These are phyloP conservation scores for Girardinichthys multiradiatus DNA, from an alignment of 2,113 vertebrate species.

Conservation along the genomic window DNA sequence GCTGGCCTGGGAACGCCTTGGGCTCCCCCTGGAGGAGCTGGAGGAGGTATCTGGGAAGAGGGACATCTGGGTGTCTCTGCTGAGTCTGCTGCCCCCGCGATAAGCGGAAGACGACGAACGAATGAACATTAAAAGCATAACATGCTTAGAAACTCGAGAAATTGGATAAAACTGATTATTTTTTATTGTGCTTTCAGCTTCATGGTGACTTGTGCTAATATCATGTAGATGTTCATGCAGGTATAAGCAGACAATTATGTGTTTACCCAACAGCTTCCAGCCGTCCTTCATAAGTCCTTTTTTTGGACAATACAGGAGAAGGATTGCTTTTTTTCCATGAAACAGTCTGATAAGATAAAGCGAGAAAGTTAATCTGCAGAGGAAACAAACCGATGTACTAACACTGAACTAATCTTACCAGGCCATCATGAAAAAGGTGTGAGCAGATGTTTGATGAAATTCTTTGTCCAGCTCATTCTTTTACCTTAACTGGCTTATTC, in stretches of 20 bases:
- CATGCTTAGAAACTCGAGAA: too few species aligned
- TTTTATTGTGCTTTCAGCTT: too few species aligned
- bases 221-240: neutral
- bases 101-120: too few species aligned
- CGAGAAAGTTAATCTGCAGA: slow-evolving; percentile 33
- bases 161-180: too few species aligned
- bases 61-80: too few species aligned
- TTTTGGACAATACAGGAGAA: neutral
- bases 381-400: slow-evolving; percentile 25
- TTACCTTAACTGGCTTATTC: neutral
- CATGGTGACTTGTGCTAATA: neutral
- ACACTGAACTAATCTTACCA: slow-evolving; percentile 8
- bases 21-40: too few species aligned
- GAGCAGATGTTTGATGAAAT: neutral
- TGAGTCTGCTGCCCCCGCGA: too few species aligned
- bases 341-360: slow-evolving; percentile 27
- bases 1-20: too few species aligned
- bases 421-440: neutral
- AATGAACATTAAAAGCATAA: too few species aligned
- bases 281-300: neutral
- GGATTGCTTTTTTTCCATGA: slow-evolving; percentile 7
- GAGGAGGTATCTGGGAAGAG: too few species aligned
- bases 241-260: neutral
- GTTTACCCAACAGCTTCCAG: neutral
- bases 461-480: neutral